Conservation (phyloP, 2,113 vertebrate species). For the Marcusenius ussheri region DNA sequence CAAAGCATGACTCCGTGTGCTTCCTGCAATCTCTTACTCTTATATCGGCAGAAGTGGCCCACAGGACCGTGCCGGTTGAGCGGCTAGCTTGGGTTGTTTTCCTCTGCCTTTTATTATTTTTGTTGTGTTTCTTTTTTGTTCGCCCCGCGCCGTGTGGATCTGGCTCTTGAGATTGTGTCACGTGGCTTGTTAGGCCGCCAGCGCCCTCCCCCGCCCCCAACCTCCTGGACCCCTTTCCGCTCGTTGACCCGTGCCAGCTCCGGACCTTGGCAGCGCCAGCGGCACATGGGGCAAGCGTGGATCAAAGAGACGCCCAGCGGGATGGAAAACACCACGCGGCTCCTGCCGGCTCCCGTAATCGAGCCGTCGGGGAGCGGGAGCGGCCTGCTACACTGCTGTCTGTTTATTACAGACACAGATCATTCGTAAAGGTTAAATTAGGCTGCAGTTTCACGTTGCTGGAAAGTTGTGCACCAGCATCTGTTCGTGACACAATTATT, state of each 20-base stretch:
- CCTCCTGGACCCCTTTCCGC: conserved; percentile 16
- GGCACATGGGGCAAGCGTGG: not conserved
- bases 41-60: conserved; percentile 1
- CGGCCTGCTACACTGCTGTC: not conserved
- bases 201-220: not conserved
- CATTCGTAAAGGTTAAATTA: conserved; percentile 35
- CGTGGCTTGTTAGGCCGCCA: not conserved
- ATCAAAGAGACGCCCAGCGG: conserved; percentile 12
- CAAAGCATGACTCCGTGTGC: conserved; percentile 9
- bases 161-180: conserved; percentile 3
- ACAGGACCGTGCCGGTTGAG: not conserved
- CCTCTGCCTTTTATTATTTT: not conserved
- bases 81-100: not conserved
- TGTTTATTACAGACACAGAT: conserved; percentile 19
- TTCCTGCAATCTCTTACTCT: conserved; percentile 7
- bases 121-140: not conserved
- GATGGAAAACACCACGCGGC: not conserved
- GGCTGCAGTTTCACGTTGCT: conserved; percentile 17
- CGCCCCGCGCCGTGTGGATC: not conserved
- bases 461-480: conserved; percentile 14
- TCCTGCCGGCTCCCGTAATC: not conserved
- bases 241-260: conserved; percentile 13
- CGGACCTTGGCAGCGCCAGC: not conserved
- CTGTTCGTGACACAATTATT: conserved; percentile 21
- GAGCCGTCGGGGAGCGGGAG: not conserved